These are phyloP conservation scores for Merops nubicus DNA, from an alignment of 2,113 vertebrate genomes.

Conservation along the genomic window DNA sequence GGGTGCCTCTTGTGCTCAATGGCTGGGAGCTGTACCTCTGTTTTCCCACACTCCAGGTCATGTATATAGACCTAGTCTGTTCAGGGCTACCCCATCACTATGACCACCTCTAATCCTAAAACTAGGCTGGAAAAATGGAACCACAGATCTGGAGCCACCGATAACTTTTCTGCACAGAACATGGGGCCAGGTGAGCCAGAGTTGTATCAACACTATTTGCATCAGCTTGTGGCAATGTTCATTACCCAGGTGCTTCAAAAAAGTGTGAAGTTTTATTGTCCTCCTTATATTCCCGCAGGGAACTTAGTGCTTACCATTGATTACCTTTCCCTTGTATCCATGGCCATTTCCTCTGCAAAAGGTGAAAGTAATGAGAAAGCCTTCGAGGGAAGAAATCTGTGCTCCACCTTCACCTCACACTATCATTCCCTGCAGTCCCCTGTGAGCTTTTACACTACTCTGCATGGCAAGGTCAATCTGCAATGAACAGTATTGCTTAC, in stretches of 20 bases:
- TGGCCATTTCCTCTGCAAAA: neutral
- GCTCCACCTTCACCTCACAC: neutral
- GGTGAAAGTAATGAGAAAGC: neutral
- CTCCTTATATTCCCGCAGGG: neutral
- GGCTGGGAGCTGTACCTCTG: neutral
- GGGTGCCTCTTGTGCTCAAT: neutral
- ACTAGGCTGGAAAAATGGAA: neutral
- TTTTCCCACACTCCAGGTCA: neutral
- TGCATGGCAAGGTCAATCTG: neutral
- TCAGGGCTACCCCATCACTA: neutral
- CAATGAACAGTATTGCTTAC: neutral
- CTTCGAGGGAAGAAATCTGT: neutral
- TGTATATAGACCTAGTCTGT: neutral
- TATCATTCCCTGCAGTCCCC: neutral
- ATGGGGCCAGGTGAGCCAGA: fast-evolving
- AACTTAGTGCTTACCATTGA: neutral
- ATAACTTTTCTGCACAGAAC: neutral
- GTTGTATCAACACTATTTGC: neutral
- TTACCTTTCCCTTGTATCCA: neutral
- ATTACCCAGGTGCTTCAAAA: neutral
- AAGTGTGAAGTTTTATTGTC: neutral
- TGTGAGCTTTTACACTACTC: neutral
- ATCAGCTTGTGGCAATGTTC: neutral
- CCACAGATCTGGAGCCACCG: neutral
- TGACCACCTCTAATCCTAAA: neutral